Percentiles rank a stretch among this genome's conserved stretches.
These are phyloP conservation scores for Panagrolaimus sp. DNA, from an alignment of 1,140 invertebrate genomes.

Conservation along the genomic window DNA sequence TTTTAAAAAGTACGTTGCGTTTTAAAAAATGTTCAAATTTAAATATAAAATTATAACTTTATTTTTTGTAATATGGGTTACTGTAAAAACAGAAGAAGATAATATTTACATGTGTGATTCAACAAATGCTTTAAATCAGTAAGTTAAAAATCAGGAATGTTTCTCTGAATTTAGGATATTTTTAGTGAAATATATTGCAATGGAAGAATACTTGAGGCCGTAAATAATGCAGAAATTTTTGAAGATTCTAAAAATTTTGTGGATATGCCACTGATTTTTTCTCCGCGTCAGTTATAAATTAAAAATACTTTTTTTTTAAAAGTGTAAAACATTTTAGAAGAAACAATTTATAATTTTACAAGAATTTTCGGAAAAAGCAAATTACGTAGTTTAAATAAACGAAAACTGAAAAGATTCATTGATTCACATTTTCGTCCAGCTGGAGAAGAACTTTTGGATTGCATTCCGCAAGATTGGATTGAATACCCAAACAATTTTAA, in stretches of 20 bases:
- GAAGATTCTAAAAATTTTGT: conserved; percentile 81
- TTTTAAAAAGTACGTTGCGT: too few relatives aligned
- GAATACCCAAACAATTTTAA: not conserved
- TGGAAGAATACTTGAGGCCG: conserved; percentile 70
- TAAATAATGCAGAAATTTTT: conserved; percentile 72
- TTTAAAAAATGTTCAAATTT: too few relatives aligned
- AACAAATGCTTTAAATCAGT: not conserved
- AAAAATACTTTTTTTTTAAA: too few relatives aligned
- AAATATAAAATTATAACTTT: too few relatives aligned
- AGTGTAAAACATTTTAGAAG: not conserved
- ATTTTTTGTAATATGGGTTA: too few relatives aligned
- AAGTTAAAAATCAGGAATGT: not conserved
- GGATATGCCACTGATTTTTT: conserved; percentile 71
- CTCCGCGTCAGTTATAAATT: conserved; percentile 18
- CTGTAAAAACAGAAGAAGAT: too few relatives aligned
- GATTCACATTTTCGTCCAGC: too few relatives aligned
- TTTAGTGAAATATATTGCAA: conserved; percentile 70
- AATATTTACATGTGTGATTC: not conserved
- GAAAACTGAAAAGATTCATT: too few relatives aligned
- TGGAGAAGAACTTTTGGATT: too few relatives aligned
- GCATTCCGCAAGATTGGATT: too few relatives aligned
- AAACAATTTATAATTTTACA: not conserved
- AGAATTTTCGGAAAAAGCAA: too few relatives aligned
- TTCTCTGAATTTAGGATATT: not conserved
- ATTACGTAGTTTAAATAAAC: too few relatives aligned